These are phyloP conservation scores for Sepiola atlantica DNA, from an alignment of 2,888 invertebrate species.

Conservation along the genomic window DNA sequence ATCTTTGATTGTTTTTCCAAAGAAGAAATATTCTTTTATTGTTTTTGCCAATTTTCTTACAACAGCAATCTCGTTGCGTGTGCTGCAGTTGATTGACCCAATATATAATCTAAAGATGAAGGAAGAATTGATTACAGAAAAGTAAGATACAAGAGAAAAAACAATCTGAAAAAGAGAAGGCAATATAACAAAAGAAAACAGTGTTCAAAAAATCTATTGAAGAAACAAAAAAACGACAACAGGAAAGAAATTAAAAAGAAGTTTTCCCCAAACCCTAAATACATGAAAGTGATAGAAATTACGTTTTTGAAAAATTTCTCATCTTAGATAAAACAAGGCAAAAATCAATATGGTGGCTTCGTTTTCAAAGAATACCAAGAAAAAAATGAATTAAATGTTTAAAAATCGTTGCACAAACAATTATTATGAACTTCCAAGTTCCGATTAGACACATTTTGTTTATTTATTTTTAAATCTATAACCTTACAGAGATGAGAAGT, in stretches of 20 bases:
- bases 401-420: conserved; percentile 32
- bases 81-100: not conserved
- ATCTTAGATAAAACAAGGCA: not conserved
- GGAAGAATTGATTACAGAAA: not conserved
- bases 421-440: not conserved
- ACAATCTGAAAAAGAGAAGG: too few species aligned
- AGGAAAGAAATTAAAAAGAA: conserved; percentile 16
- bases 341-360: conserved; percentile 18
- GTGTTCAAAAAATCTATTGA: not conserved
- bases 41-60: conserved; percentile 1
- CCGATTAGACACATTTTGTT: not conserved
- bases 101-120: conserved; percentile 13
- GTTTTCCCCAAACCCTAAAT: conserved; percentile 18
- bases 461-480: not conserved
- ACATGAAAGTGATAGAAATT: not conserved
- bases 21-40: not conserved
- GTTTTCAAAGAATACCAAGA: not conserved
- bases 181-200: not conserved
- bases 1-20: not conserved
- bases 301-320: not conserved
- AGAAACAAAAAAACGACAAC: not conserved
- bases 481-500: not conserved
- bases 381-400: not conserved
- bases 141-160: not conserved
- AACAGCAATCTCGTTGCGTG: not conserved